phyloP scores from a whole-genome alignment of 2,797 vertebrate species.

The Arnoldichthys spilopterus region DNA sequence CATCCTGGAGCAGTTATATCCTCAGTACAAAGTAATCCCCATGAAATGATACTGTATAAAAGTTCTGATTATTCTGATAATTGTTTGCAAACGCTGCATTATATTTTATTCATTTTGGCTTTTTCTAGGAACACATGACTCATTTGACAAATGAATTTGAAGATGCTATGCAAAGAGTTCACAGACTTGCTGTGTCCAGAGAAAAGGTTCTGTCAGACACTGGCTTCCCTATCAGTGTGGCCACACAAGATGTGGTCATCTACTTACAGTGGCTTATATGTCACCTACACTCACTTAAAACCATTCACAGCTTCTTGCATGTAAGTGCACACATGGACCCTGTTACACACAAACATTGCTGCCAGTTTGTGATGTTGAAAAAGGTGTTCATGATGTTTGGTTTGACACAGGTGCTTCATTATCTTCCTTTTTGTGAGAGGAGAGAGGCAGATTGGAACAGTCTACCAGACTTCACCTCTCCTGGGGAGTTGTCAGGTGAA shows the following conservation, averaged over 20 bases:
- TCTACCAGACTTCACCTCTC: constrained; percentile 12
- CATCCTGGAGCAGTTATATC: constrained; percentile 74
- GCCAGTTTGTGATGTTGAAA: not conserved
- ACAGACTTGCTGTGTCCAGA: constrained; percentile 71
- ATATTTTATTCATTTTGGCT: not conserved
- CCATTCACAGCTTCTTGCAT: constrained; percentile 73
- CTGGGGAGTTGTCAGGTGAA: constrained; percentile 48
- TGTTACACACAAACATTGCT: not conserved
- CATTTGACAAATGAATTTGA: constrained; percentile 73
- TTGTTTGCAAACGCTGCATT: not conserved
- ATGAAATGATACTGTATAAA: not conserved
- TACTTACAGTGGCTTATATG: constrained; percentile 78
- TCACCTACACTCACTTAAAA: constrained; percentile 74
- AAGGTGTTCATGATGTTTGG: not conserved
- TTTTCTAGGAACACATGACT: constrained; percentile 65
- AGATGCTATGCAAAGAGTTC: constrained; percentile 74
- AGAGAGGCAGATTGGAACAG: constrained; percentile 48
- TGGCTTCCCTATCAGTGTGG: constrained; percentile 59
- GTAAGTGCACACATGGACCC: constrained; percentile 57
- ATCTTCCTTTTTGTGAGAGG: constrained; percentile 71
- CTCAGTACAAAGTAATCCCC: constrained; percentile 73
- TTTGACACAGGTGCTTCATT: constrained; percentile 72
- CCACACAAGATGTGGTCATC: constrained; percentile 75
- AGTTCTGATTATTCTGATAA: no score
- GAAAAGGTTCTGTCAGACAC: constrained; percentile 71